Evolutionary conservation across 2,888 invertebrate genomes (phyloP), one percentile per base, ranked within the genome.

Genomic region (Balanococcus diminutus): DNA sequence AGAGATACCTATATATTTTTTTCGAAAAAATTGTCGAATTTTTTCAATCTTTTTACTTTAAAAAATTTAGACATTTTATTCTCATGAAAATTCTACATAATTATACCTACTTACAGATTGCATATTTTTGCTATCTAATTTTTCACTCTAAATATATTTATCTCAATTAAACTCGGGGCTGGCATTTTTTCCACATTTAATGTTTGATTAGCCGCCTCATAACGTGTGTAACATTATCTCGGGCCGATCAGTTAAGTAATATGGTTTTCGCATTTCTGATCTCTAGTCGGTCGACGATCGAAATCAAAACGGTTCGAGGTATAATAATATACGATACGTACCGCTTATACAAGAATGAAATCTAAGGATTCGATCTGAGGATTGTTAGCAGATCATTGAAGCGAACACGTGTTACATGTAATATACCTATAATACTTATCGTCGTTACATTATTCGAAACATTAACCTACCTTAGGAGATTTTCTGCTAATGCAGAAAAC

Each of bases 331-430:
- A 56, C 39, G 5, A 22, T 56, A 56, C 22, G 6, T 46, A 72
- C 75, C 75, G 75, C 56, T 39, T 81, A 22, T 72, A 16, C n/a
- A 39, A 82, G 82, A 82, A 82, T 82, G 82, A 82, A 82, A 82
- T 82, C 82, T 82, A 51, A 39, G 51, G 82, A 82, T 82, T 51
- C 56, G 51, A 82, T 82, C 82, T 82, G 56, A 16, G 56, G 82
- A 82, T 82, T 82, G 51, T 82, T 51, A 82, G 82, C 82, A 82
- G 82, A 82, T 82, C 82, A 82, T 51, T 56, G 82, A 82, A 82
- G 82, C 82, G 82, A 82, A 82, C 82, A 82, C 82, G 82, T 82
- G 82, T 82, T 82, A 82, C 42, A 31, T 82, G 82, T 82, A 82
- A 82, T 82, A 51, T 56, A 82, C 51, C 82, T 56, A n/a, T 82